These are phyloP conservation scores for Gulo gulo DNA, from an alignment of 2,113 vertebrate species.

Conservation along the genomic window DNA sequence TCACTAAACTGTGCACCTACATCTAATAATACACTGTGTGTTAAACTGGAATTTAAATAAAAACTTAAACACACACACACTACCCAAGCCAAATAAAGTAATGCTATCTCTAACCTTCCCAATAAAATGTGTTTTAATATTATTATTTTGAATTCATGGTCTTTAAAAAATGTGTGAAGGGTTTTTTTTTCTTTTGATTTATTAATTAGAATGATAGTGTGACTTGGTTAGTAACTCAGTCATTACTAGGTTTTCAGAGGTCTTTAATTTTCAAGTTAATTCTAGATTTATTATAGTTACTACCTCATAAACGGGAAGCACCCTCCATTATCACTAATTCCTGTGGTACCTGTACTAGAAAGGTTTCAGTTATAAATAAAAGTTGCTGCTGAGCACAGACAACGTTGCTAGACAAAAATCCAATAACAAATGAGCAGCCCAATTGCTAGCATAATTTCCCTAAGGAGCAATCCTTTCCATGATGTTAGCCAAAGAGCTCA, in stretches of 20 bases:
- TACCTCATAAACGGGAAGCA: background rate
- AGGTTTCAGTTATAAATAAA: conserved; percentile 64
- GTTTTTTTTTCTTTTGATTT: background rate
- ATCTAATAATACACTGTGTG: background rate
- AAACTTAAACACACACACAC: background rate
- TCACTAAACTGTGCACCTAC: background rate
- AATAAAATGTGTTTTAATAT: background rate
- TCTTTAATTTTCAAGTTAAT: background rate
- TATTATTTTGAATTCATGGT: background rate
- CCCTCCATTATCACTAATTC: conserved; percentile 49
- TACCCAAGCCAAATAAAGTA: background rate
- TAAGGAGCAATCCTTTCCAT: background rate
- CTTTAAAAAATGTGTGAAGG: background rate
- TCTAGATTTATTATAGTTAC: background rate
- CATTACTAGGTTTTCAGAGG: background rate
- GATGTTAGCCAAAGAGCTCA: fast-evolving
- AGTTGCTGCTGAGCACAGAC: conserved; percentile 56
- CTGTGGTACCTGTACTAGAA: conserved; percentile 12
- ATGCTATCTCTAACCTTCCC: background rate
- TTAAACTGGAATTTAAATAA: background rate
- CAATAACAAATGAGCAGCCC: conserved; percentile 37
- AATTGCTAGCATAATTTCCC: conserved; percentile 75
- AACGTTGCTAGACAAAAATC: conserved; percentile 36
- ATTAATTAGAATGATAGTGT: background rate
- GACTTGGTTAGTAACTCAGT: background rate